These are phyloP conservation scores for Sminthurides bifidus DNA, from an alignment of 1,140 invertebrate genomes.

Conservation along the genomic window DNA sequence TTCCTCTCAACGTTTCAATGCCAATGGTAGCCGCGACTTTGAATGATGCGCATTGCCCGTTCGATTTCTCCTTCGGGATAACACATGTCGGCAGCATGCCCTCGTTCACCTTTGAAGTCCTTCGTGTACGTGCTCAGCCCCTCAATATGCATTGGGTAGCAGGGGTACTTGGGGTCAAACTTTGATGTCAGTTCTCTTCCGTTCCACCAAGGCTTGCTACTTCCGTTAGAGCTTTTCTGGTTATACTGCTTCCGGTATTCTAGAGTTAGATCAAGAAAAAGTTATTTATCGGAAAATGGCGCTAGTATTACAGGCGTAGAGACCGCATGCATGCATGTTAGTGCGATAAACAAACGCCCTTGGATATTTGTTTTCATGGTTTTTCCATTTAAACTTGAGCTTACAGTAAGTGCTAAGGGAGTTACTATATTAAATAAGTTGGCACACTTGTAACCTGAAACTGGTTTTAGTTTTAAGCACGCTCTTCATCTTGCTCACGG, in stretches of 20 bases:
- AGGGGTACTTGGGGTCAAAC: slow-evolving; percentile 1
- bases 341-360: no score
- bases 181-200: not conserved
- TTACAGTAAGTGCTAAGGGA: no score
- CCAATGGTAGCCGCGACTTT: not conserved
- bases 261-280: not conserved
- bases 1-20: no score
- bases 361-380: no score
- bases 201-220: slow-evolving; percentile 1
- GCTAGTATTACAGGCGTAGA: no score
- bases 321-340: no score
- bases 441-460: not conserved
- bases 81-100: not conserved
- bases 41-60: not conserved
- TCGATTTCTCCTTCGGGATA: slow-evolving; percentile 5
- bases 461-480: not conserved
- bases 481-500: not conserved
- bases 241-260: slow-evolving; percentile 3
- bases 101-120: not conserved
- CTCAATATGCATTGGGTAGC: not conserved
- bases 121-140: not conserved
- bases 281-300: no score
- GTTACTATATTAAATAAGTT: no score
- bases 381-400: no score
- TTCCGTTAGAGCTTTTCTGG: not conserved